Base-by-base conservation (phyloP, 2,888 invertebrate genomes). In the Pyralis farinalis region DNA sequence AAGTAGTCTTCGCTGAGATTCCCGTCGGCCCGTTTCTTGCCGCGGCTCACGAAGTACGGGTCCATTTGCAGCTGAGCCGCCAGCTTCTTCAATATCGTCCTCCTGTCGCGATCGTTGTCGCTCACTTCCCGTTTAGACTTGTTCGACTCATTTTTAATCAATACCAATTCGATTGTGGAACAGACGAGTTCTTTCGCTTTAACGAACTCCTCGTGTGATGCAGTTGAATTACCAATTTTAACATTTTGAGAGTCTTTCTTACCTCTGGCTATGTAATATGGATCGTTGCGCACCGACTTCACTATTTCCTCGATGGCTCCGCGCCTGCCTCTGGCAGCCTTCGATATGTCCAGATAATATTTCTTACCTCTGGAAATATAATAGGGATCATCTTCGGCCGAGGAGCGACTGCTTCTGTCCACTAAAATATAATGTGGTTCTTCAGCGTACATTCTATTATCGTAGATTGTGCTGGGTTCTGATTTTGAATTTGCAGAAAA, bases 381-480 rank as follows among this genome's bases (percentile, higher is more conserved):
- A 44, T 64, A 87, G 1, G 87, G 88, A 44, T 87, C 88, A 5
- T 78, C 74, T 60, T 86, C 85, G 1, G 44, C 66, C 0, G 86
- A 84, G 9, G 83, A 81, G 34, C 87, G 78, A 42, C 86, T 76
- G 43, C 76, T 80, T 50, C 85, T 80, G 39, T 85, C 84, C 1
- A 91, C 77, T 40, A 91, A 49, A 52, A 91, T 78, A 66, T 85
- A 92, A 43, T 75, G 77, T 0, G 92, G 92, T 59, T 91, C 87
- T 12, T 91, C 90, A 0, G 83, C 91, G 48, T 69, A 91, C 27
- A 91, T 74, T 51, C 73, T 74, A 30, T 79, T 83, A 40, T 86
- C 77, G 5, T 67, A 63, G 0, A 86, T 42, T 7, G 81, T 80
- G 21, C 70, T 69, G 0, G 78, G 68, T 32, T 73, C 71, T 36